phyloP scores from a whole-genome alignment of 2,797 vertebrate species.

The Notamacropus eugenii region DNA sequence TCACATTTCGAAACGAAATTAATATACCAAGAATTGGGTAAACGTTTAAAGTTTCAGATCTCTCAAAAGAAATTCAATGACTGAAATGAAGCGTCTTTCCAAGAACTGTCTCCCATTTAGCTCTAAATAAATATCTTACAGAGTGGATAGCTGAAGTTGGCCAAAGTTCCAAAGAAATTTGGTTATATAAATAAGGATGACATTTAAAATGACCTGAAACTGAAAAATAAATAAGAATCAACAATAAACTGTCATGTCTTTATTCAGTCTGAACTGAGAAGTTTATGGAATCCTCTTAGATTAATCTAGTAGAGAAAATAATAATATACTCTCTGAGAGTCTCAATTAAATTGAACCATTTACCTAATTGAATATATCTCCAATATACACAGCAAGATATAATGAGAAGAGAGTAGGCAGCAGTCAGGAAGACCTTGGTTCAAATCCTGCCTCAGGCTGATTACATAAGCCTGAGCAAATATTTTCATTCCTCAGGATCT shows the following conservation, averaged over 20 bases:
- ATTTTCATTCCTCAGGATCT: neutral
- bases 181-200: neutral
- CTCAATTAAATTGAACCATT: neutral
- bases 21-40: neutral
- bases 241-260: neutral
- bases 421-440: neutral
- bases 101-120: neutral
- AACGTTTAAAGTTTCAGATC: neutral
- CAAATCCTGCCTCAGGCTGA: neutral
- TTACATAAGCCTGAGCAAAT: neutral
- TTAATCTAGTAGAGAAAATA: neutral
- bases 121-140: neutral
- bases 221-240: neutral
- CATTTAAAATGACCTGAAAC: neutral
- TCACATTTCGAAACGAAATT: neutral
- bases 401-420: neutral
- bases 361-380: neutral
- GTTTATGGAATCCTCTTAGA: neutral
- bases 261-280: neutral
- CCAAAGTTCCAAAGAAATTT: neutral
- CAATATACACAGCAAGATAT: neutral
- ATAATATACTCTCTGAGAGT: neutral
- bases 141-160: neutral
- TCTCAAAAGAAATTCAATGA: neutral
- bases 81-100: neutral